A percentile compares a stretch with the other conserved stretches of the same genome.
Conservation (phyloP, 1,140 invertebrate genomes). For the Carposina sasakii region DNA sequence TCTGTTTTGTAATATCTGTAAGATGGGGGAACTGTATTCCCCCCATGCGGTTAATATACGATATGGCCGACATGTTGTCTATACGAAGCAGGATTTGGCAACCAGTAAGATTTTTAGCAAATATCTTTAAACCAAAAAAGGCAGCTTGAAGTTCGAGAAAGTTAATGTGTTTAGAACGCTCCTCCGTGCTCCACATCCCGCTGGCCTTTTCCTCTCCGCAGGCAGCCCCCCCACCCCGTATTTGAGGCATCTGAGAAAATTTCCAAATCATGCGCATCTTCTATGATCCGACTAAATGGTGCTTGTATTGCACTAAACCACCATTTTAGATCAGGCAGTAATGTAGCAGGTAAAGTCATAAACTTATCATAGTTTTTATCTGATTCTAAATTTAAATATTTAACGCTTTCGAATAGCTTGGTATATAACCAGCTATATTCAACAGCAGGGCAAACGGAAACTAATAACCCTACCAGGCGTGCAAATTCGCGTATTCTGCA, state of each 20-base stretch:
- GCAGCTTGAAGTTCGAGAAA: neutral
- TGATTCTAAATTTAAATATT: neutral
- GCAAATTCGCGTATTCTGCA: conserved; percentile 7
- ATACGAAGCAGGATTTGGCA: conserved; percentile 1
- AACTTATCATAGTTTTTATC: neutral
- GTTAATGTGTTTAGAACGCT: conserved; percentile 10
- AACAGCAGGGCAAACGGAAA: neutral
- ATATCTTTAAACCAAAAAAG: neutral
- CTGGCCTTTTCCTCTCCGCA: conserved; percentile 18
- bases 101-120: neutral
- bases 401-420: neutral
- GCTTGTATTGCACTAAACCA: neutral
- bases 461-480: neutral
- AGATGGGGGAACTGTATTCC: neutral
- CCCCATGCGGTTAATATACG: conserved; percentile 3
- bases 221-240: too few relatives aligned
- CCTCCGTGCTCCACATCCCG: conserved; percentile 23
- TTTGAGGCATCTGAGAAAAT: too few relatives aligned
- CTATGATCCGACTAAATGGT: too few relatives aligned
- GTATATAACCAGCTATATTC: neutral
- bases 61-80: neutral
- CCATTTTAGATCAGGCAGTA: neutral
- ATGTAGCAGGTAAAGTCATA: neutral
- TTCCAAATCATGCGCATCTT: too few relatives aligned
- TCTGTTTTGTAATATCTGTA: neutral